phyloP scores from a whole-genome alignment of 2,888 invertebrate genomes.

The Chirona hameri region DNA sequence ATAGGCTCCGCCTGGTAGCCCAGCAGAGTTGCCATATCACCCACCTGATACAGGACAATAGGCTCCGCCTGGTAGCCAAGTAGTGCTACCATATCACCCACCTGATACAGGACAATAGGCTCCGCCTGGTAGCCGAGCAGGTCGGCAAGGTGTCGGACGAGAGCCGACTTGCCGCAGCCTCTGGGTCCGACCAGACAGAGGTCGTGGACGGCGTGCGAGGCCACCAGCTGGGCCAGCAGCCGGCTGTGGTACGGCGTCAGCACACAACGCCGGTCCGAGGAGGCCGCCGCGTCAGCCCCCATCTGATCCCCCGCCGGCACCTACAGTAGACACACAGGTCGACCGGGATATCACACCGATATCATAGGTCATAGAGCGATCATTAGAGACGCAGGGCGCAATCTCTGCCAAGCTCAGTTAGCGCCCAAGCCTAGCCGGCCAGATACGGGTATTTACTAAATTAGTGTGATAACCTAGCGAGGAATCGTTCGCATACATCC shows the following conservation, averaged over 20 bases:
- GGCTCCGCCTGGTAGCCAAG: slow-evolving; percentile 78
- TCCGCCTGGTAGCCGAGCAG: slow-evolving; percentile 74
- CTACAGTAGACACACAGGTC: neutral
- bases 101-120: slow-evolving; percentile 84
- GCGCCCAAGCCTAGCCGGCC: too few relatives aligned
- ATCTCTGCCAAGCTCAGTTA: too few relatives aligned
- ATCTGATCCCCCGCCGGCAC: neutral
- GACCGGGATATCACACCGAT: too few relatives aligned
- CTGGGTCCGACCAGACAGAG: slow-evolving; percentile 83
- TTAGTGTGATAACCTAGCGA: too few relatives aligned
- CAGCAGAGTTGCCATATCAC: slow-evolving; percentile 61
- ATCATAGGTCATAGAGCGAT: too few relatives aligned
- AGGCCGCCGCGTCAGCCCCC: neutral
- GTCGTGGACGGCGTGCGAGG: slow-evolving; percentile 75
- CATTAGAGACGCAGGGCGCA: too few relatives aligned
- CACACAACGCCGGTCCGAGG: slow-evolving; percentile 52
- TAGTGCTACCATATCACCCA: slow-evolving; percentile 59
- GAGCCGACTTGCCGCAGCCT: slow-evolving; percentile 87
- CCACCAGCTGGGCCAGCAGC: slow-evolving; percentile 69
- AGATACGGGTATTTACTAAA: too few relatives aligned
- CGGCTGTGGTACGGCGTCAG: slow-evolving; percentile 74
- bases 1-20: slow-evolving; percentile 81
- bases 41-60: slow-evolving; percentile 79
- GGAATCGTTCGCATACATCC: too few relatives aligned
- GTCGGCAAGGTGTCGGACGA: slow-evolving; percentile 71